Evolutionary conservation across 2,113 vertebrate genomes (phyloP), one percentile per base, ranked within the genome.

Genomic region (Felis chaus): DNA sequence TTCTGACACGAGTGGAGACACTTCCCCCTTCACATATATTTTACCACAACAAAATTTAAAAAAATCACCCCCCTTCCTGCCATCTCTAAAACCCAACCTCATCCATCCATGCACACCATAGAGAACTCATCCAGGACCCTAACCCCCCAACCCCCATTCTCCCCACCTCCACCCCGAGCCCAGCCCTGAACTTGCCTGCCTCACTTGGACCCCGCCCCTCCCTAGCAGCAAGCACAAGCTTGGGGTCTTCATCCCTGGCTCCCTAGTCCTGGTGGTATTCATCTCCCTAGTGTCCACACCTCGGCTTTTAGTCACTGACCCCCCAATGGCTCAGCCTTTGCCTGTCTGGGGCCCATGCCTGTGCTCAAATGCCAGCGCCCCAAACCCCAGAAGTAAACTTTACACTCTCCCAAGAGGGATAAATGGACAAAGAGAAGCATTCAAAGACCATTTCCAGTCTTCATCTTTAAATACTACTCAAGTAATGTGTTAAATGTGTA

Each of bases 51-150:
- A 48, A 69, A 95, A 83, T 45, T 55, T 12, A 15, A 74, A 74
- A 79, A 78, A 27, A 66, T 63, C 66, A 53, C 5, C 7, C 9
- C 55, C 39, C n/a, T 57, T 85, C 36, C 39, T 85, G 27, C 27
- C 8, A 69, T 31, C 31, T 57, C 27, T 31, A 14, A 95, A 87
- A 74, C 14, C 48, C 55, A 66, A 14, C 12, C 25, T 66, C 31
- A 23, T 36, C n/a, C 7, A 33, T 39, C 29, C 45, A 9, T 2
- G 27, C 7, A n/a, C 0, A 18, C 33, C n/a, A 19, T 1, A 65
- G 9, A 63, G 50, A 29, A 79, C 48, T 29, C 39, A 41, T 1
- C 66, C 2, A 2, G 29, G 29, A 45, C 21, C 16, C 14, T 7
- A 7, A n/a, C 6, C 15, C 27, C 41, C n/a, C 23, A 57, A 7